Conservation (phyloP, 1,140 invertebrate species). For the Saccostrea cuccullata region DNA sequence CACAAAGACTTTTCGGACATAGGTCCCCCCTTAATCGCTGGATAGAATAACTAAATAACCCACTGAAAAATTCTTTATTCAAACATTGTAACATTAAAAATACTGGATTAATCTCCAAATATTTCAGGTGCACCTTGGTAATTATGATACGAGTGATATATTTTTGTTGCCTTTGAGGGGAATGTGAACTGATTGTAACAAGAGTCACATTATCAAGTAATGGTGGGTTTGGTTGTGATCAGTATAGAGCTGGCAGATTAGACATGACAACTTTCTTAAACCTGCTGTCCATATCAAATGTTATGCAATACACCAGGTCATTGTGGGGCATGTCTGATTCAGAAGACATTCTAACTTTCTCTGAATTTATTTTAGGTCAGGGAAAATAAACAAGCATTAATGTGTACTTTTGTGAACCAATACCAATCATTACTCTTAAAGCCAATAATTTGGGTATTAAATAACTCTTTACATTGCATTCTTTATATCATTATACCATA, state of each 20-base stretch:
- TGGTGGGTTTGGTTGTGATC: conserved; percentile 24
- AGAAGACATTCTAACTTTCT: background rate
- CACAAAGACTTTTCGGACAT: too few relatives aligned
- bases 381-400: background rate
- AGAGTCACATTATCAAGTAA: conserved; percentile 18
- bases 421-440: too few relatives aligned
- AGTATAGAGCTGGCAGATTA: conserved; percentile 7
- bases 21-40: too few relatives aligned
- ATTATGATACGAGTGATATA: background rate
- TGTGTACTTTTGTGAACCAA: background rate
- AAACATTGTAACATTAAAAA: too few relatives aligned
- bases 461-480: background rate
- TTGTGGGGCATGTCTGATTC: background rate
- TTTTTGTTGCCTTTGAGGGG: background rate
- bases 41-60: background rate
- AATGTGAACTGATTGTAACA: background rate
- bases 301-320: conserved; percentile 1
- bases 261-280: conserved; percentile 13
- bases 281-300: conserved; percentile 12
- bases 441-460: too few relatives aligned
- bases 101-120: background rate
- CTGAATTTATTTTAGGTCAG: conserved; percentile 9
- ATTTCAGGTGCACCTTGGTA: background rate
- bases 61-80: too few relatives aligned
- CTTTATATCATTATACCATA: background rate